Percentiles rank a stretch among this genome's conserved stretches.
Evolutionary conservation across 2,113 vertebrate species (phyloP).

Genomic region (Nesoenas mayeri): DNA sequence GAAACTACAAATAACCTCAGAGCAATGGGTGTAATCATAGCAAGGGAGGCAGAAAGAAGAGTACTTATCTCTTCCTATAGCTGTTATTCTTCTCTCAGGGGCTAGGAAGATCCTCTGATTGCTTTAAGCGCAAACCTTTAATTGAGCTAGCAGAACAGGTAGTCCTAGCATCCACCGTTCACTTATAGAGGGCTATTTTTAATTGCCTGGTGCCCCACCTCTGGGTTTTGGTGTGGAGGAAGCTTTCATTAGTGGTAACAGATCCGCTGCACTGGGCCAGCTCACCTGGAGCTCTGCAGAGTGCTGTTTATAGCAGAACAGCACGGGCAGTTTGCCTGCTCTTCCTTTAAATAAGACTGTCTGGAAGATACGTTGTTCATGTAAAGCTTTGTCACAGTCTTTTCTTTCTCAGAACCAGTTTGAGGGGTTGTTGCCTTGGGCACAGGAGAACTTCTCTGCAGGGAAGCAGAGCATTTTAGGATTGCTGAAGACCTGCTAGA

Average conservation of each 20-base stretch:
- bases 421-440: not conserved
- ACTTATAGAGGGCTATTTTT: slow-evolving; percentile 37
- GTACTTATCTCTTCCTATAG: not conserved
- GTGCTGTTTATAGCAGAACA: slow-evolving; percentile 2
- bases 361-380: not conserved
- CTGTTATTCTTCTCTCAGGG: slow-evolving; percentile 24
- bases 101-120: not conserved
- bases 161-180: not conserved
- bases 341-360: not conserved
- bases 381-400: not conserved
- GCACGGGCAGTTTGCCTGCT: not conserved
- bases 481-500: not conserved
- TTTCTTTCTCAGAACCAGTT: not conserved
- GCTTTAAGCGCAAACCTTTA: slow-evolving; percentile 10
- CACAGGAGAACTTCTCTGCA: not conserved
- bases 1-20: slow-evolving; percentile 65
- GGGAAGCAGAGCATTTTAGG: not conserved
- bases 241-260: slow-evolving; percentile 53
- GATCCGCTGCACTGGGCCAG: not conserved
- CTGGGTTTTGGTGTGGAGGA: not conserved
- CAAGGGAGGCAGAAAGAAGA: slow-evolving; percentile 12
- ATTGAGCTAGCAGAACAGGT: not conserved
- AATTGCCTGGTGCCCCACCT: slow-evolving; percentile 43
- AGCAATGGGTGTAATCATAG: slow-evolving; percentile 60
- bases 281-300: slow-evolving; percentile 47